Percentiles rank a stretch among this genome's conserved stretches.
Conservation (phyloP, 2,113 vertebrate species). For the Sander lucioperca region DNA sequence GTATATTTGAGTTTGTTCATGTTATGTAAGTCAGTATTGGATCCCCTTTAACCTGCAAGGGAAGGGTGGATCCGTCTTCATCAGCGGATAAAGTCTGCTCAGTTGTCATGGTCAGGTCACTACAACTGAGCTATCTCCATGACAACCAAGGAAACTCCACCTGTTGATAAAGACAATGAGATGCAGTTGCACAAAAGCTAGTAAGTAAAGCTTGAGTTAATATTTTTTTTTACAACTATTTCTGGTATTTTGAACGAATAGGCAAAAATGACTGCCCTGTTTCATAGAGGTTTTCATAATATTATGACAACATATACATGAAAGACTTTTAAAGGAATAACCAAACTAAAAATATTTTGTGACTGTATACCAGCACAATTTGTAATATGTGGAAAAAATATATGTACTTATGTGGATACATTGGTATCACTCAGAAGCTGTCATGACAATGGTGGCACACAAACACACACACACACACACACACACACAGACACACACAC, state of each 20-base stretch:
- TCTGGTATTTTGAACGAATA: neutral
- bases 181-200: neutral
- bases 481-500: no score
- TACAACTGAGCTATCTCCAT: no score
- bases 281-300: neutral
- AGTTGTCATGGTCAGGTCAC: neutral
- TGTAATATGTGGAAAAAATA: neutral
- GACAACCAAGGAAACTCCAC: neutral
- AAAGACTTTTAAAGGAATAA: neutral
- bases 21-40: conserved; percentile 10
- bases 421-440: neutral
- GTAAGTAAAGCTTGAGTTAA: neutral
- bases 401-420: neutral
- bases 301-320: neutral
- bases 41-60: neutral
- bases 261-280: neutral
- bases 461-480: no score
- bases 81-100: neutral
- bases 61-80: neutral
- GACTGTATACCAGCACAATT: neutral
- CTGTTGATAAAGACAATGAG: neutral
- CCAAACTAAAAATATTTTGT: neutral
- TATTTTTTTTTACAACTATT: neutral
- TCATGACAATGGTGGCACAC: conserved; percentile 19
- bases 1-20: conserved; percentile 4